phyloP scores from a whole-genome alignment of 2,797 vertebrate species.

The Tapera naevia region DNA sequence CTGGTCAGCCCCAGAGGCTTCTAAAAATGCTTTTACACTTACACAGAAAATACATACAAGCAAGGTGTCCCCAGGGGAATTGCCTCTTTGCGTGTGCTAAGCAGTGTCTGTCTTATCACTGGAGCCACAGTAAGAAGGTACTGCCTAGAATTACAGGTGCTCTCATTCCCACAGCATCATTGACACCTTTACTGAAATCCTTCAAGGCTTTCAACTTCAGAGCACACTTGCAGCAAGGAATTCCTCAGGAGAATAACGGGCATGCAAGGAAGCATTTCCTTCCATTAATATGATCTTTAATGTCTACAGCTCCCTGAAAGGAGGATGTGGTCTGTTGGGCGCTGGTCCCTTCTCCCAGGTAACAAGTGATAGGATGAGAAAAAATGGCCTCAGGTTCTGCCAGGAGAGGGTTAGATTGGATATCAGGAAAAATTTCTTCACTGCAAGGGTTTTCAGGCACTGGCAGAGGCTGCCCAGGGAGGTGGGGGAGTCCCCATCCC shows the following conservation, averaged over 20 bases:
- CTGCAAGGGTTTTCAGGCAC: no score
- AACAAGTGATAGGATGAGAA: no score
- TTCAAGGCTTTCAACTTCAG: background rate
- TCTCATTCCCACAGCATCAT: background rate
- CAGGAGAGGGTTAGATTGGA: no score
- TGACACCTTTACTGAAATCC: background rate
- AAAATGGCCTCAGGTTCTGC: no score
- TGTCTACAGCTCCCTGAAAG: background rate
- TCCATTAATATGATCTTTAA: accelerated
- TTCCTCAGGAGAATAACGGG: background rate
- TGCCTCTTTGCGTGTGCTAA: background rate
- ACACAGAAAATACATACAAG: background rate
- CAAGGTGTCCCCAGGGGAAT: background rate
- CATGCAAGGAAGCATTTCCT: background rate
- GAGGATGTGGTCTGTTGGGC: no score
- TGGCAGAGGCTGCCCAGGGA: no score
- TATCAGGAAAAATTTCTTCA: no score
- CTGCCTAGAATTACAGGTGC: background rate
- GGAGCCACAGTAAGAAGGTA: accelerated
- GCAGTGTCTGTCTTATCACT: background rate
- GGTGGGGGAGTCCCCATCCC: no score
- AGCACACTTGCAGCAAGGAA: background rate
- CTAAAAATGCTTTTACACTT: background rate
- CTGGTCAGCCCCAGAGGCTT: background rate
- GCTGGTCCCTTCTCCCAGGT: no score